These are phyloP conservation scores for Piezodorus guildinii DNA, from an alignment of 1,140 invertebrate genomes.

Conservation along the genomic window DNA sequence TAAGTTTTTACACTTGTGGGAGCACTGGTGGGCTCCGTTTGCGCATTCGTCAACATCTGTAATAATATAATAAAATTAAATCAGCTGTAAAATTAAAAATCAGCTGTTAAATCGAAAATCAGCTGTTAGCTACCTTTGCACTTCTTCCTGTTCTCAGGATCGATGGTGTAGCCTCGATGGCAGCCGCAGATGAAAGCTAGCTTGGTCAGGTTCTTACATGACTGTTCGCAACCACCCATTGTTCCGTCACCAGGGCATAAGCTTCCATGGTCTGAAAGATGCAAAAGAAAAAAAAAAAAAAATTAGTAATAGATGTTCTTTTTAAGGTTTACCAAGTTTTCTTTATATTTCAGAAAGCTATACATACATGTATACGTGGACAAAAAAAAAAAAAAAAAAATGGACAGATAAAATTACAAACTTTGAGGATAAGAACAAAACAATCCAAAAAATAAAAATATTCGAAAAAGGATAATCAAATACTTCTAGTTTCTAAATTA, in stretches of 20 bases:
- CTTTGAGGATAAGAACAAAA: no score
- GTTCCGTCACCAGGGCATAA: slow-evolving; percentile 51
- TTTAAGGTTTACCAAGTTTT: no score
- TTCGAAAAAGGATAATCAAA: no score
- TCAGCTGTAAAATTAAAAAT: no score
- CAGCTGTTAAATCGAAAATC: background rate
- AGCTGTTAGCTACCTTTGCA: slow-evolving; percentile 44
- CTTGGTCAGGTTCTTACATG: slow-evolving; percentile 68
- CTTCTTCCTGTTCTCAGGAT: slow-evolving; percentile 56
- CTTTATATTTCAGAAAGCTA: no score
- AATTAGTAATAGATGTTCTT: no score
- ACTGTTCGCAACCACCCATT: slow-evolving; percentile 86
- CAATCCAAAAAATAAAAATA: no score
- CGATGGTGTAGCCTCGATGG: slow-evolving; percentile 71
- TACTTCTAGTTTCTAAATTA: no score
- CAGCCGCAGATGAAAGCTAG: slow-evolving; percentile 26
- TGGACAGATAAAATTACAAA: no score
- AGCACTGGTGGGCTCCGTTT: slow-evolving; percentile 72
- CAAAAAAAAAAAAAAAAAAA: no score
- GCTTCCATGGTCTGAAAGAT: slow-evolving; percentile 46
- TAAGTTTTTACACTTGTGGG: slow-evolving; percentile 83
- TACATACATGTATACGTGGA: no score
- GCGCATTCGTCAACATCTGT: slow-evolving; percentile 83
- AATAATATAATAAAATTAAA: slow-evolving; percentile 24
- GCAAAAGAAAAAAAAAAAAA: background rate